These are phyloP conservation scores for Agonopterix arenella DNA, from an alignment of 2,888 invertebrate species.

Conservation along the genomic window DNA sequence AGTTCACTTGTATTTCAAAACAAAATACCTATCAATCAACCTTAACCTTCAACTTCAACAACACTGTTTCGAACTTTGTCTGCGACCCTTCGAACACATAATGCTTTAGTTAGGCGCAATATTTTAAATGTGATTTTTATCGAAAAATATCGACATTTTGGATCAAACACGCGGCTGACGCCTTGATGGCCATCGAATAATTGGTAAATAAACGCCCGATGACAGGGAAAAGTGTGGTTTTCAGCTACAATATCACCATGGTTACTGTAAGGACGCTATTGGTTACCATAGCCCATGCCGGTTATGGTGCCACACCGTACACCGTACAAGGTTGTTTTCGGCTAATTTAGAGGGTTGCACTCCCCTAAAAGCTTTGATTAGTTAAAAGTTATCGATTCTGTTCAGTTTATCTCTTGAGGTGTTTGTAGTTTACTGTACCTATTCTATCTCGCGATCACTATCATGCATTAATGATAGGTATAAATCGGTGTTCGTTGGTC, in stretches of 20 bases:
- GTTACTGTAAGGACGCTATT: conserved; percentile 42
- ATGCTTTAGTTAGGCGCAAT: conserved; percentile 6
- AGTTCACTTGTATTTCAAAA: conserved; percentile 23
- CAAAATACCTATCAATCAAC: conserved; percentile 26
- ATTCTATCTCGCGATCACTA: too few relatives aligned
- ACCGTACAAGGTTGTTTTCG: conserved; percentile 36
- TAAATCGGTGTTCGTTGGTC: too few relatives aligned
- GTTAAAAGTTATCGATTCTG: too few relatives aligned
- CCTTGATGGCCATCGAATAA: conserved; percentile 40
- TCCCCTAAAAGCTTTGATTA: conserved; percentile 3
- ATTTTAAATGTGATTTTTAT: conserved; percentile 18
- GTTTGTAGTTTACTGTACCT: too few relatives aligned
- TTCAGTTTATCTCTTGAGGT: too few relatives aligned
- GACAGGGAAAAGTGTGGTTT: conserved; percentile 30
- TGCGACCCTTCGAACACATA: neutral
- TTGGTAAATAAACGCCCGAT: conserved; percentile 52
- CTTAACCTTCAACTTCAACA: conserved; percentile 27
- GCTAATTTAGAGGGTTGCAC: conserved; percentile 18
- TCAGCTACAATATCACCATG: conserved; percentile 38
- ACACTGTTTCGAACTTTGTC: neutral
- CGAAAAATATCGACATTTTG: conserved; percentile 20
- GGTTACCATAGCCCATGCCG: conserved; percentile 35
- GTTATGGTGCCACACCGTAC: conserved; percentile 37
- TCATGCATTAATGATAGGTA: too few relatives aligned
- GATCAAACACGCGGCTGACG: conserved; percentile 27